Conservation (phyloP, 2,113 vertebrate genomes). For the Tragelaphus buxtoni region DNA sequence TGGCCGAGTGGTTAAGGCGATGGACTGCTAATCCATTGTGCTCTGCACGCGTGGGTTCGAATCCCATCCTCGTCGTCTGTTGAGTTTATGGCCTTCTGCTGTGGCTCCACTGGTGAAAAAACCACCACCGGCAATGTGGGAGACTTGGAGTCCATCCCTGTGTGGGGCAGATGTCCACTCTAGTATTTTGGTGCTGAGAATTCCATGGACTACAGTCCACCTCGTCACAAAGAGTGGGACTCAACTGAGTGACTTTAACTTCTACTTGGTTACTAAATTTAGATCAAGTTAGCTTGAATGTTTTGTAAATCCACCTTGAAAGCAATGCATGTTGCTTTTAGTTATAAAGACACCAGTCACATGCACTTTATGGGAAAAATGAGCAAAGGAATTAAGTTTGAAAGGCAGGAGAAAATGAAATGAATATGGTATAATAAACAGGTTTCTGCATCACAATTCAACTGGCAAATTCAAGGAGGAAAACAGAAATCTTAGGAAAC, state of each 20-base stretch:
- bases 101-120: no score
- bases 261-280: neutral
- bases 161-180: neutral
- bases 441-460: neutral
- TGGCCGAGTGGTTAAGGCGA: no score
- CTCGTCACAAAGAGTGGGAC: neutral
- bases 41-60: no score
- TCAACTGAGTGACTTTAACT: neutral
- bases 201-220: neutral
- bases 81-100: no score
- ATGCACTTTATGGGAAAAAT: neutral
- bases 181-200: neutral
- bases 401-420: neutral
- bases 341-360: neutral
- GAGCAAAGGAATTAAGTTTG: neutral
- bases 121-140: rapidly evolving
- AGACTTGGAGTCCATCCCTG: rapidly evolving
- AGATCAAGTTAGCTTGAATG: neutral
- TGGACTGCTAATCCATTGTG: neutral
- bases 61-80: no score
- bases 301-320: neutral
- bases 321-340: neutral
- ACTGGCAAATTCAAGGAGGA: neutral
- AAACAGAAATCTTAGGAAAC: neutral
- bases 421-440: neutral